Evolutionary conservation across 1,140 invertebrate genomes (phyloP), one percentile per base, ranked within the genome.

Genomic region (Callitettix versicolor): DNA sequence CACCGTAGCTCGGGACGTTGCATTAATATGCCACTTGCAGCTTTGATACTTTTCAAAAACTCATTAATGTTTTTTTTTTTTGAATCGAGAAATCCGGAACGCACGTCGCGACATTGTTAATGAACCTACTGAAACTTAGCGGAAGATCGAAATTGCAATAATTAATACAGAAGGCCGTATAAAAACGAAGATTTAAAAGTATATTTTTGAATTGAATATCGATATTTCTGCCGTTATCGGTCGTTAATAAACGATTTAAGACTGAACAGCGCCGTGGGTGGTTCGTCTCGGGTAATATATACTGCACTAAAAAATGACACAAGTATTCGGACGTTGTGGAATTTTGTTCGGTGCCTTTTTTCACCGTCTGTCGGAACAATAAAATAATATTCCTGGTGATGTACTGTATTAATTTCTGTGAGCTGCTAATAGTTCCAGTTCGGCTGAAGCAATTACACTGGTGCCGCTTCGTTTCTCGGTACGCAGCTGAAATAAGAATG

Each of bases 181-280:
- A 30, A 30, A 30, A 30, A 30, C 3, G 9, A 3, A 30, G 26
- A 30, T 30, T 30, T 30, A 30, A 30, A 30, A 30, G 26, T 30
- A 30, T 4, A 30, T 30, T 30, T 30, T 30, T 9, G 26, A 30
- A 30, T 30, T 9, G 26, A 9, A 30, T 30, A 44, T 44, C 42
- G 42, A 44, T 44, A 44, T 44, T 30, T 30, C 26, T 30, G 26
- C 9, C 42, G 42, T 20, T 44, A 44, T 44, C 2, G 17, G 9
- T 44, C 42, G 22, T 44, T 44, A 44, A 44, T 44, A 44, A 41
- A 41, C 40, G 40, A 41, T 41, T 41, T 41, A n/a, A 41, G 40
- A 17, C 26, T 30, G 3, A 30, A 30, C 3, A 12, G 7, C 42
- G 12, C 42, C 17, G 42, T 44, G 42, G 42, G 42, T 44, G 42